A percentile compares a stretch with the other conserved stretches of the same genome.
phyloP scores from a whole-genome alignment of 1,140 invertebrate genomes.

The Drosophila teissieri region DNA sequence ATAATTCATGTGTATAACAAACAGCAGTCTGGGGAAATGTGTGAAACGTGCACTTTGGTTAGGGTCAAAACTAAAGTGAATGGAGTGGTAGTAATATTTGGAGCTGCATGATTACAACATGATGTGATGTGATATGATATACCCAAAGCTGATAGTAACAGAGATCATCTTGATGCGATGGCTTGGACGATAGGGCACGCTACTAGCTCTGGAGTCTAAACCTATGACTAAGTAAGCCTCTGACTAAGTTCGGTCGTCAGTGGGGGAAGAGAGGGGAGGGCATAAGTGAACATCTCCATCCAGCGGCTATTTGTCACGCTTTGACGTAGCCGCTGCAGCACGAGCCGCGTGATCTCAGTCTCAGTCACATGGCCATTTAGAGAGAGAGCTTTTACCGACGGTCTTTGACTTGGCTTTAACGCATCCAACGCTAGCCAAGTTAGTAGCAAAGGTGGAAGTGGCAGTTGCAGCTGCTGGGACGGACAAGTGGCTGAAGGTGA shows the following conservation, averaged over 20 bases:
- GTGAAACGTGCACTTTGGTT: too few species aligned
- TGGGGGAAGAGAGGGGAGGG: neutral
- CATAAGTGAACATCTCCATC: constrained; percentile 32
- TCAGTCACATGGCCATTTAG: constrained; percentile 33
- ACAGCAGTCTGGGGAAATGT: too few species aligned
- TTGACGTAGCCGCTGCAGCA: constrained; percentile 58
- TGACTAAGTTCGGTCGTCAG: constrained; percentile 5
- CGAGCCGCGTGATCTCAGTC: constrained; percentile 40
- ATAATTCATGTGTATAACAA: too few species aligned
- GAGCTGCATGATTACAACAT: too few species aligned
- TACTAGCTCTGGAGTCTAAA: constrained; percentile 17
- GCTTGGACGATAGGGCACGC: constrained; percentile 2
- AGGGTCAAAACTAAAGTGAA: too few species aligned
- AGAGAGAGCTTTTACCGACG: constrained; percentile 29
- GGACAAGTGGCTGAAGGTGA: constrained; percentile 62
- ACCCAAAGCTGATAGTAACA: too few species aligned
- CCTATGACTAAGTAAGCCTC: constrained; percentile 35
- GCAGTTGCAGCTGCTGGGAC: constrained; percentile 32
- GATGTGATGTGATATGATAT: too few species aligned
- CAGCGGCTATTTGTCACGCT: constrained; percentile 69
- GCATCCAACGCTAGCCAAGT: constrained; percentile 57
- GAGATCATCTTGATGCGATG: neutral
- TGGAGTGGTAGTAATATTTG: too few species aligned
- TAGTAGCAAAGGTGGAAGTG: neutral
- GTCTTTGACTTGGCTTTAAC: constrained; percentile 63